phyloP scores from a whole-genome alignment of 2,888 invertebrate species.

The Resseliella maxima region DNA sequence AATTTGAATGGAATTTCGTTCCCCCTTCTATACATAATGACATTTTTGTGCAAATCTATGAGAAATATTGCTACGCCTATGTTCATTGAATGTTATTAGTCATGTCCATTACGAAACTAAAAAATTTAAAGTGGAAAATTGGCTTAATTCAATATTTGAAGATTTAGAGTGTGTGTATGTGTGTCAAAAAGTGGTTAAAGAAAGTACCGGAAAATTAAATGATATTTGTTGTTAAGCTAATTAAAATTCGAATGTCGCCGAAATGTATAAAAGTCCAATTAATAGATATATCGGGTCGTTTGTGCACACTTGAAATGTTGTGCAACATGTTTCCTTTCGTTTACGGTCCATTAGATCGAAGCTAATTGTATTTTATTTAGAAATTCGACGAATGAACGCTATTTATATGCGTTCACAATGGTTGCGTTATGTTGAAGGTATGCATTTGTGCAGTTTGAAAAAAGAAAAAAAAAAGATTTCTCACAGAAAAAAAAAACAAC shows the following conservation, averaged over 20 bases:
- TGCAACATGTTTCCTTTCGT: slow-evolving; percentile 29
- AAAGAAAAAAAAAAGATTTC: neutral
- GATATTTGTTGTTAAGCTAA: slow-evolving; percentile 33
- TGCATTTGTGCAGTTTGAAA: too few relatives aligned
- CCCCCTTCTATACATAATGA: too few relatives aligned
- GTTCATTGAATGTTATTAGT: neutral
- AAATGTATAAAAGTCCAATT: neutral
- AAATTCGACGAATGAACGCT: neutral
- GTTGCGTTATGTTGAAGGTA: too few relatives aligned
- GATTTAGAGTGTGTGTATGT: neutral
- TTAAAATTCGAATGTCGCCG: neutral
- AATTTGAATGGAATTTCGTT: too few relatives aligned
- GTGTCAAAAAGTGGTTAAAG: neutral
- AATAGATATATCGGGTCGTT: neutral
- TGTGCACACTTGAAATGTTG: slow-evolving; percentile 27
- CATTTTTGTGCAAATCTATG: too few relatives aligned
- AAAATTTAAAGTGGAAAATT: neutral
- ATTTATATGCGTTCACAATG: neutral
- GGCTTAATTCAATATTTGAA: neutral
- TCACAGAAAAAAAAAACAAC: neutral
- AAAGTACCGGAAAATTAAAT: slow-evolving; percentile 51
- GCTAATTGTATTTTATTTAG: neutral
- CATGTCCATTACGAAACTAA: neutral
- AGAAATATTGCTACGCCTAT: too few relatives aligned
- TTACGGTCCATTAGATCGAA: neutral